Evolutionary conservation across 2,888 invertebrate genomes (phyloP), one percentile per base, ranked within the genome.

Genomic region (Nomada ferruginata): DNA sequence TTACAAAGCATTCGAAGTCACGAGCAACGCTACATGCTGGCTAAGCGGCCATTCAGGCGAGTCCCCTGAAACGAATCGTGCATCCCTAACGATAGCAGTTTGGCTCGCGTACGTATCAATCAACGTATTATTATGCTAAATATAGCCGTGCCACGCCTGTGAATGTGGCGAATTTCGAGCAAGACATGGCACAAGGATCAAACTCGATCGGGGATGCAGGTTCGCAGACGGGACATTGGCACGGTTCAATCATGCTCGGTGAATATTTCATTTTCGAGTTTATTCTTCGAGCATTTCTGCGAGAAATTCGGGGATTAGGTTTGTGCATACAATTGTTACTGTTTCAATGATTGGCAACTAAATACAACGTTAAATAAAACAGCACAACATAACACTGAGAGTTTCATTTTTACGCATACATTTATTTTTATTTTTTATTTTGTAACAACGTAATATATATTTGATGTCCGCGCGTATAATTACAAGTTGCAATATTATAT

Each of bases 51-150:
- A 68, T 76, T 79, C 76, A 69, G 53, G 57, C 74, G 60, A 47
- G 50, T 42, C 50, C 59, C 26, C 10, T 66, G 75, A 76, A 81
- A 81, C 76, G 86, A 84, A 83, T 76, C 68, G 64, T 64, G 76
- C 76, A 82, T 71, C 71, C 66, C 66, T 68, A 76, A 76, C 81
- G 76, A 72, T 69, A 68, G 53, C 53, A 60, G 64, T 77, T 77
- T 85, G 68, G 63, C 72, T 75, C 72, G 26, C 63, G 74, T 71
- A 76, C 71, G 76, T 75, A 86, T 82, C 63, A 79, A 84, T 86
- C 79, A 83, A 76, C 71, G 72, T 74, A 69, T 76, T 74, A 80
- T 85, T 78, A 83, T 73, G 83, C 74, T 76, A 84, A 76, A 64
- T 76, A 60, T 74, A 18, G 76, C 59, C 77, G 79, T 77, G 74